Conservation (phyloP, 2,888 invertebrate genomes). For the Perizoma flavofasciatum region DNA sequence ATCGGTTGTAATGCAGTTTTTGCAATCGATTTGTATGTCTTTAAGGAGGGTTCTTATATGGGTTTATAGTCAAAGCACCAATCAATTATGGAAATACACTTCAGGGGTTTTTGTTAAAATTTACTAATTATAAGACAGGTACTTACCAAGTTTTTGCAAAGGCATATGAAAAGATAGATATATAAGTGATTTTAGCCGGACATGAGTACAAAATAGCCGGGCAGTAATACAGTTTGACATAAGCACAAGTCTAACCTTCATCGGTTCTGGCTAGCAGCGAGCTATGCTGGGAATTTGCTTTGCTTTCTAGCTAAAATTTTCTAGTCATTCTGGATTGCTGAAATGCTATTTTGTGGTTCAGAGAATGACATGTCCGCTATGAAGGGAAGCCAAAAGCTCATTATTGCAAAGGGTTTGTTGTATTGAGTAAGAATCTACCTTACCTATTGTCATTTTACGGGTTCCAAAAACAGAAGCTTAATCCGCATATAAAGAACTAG, state of each 20-base stretch:
- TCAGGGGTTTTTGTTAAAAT: no score
- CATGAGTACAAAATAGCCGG: background rate
- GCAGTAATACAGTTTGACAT: background rate
- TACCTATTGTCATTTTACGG: background rate
- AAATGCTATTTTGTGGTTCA: slow-evolving; percentile 50
- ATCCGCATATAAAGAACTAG: no score
- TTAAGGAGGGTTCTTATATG: no score
- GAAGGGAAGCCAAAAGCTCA: slow-evolving; percentile 4
- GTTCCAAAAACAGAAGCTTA: no score
- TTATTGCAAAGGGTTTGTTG: slow-evolving; percentile 1
- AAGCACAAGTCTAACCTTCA: slow-evolving; percentile 6
- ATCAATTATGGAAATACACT: no score
- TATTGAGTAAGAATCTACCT: background rate
- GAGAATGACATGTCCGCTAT: slow-evolving; percentile 44
- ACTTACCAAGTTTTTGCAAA: no score
- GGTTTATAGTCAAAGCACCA: no score
- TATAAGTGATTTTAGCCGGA: slow-evolving; percentile 9
- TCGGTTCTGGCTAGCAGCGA: slow-evolving; percentile 19
- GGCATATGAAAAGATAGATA: no score
- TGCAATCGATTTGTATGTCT: no score
- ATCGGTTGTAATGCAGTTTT: no score
- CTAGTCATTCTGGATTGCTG: slow-evolving; percentile 58
- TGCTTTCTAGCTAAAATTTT: slow-evolving; percentile 59
- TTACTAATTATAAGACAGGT: no score
- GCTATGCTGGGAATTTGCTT: slow-evolving; percentile 44